phyloP scores from a whole-genome alignment of 2,113 vertebrate genomes.

The Columba livia region DNA sequence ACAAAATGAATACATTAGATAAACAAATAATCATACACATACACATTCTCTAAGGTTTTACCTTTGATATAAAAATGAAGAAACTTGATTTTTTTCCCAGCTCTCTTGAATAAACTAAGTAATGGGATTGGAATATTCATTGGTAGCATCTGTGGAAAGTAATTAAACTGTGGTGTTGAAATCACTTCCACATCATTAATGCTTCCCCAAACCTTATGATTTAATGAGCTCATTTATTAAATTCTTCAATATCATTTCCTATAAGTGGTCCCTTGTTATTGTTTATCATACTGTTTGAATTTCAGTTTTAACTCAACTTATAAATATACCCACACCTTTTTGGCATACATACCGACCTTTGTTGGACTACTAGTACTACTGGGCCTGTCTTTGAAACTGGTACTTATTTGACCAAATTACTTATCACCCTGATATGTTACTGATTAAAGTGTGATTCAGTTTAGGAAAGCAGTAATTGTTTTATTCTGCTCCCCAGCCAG shows the following conservation, averaged over 20 bases:
- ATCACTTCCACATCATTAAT: constrained; percentile 24
- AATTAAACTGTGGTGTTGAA: constrained; percentile 21
- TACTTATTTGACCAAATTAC: neutral
- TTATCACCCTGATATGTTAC: neutral
- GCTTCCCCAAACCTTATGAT: neutral
- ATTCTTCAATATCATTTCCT: neutral
- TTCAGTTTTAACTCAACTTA: neutral
- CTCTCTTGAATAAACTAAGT: neutral
- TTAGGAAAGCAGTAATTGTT: neutral
- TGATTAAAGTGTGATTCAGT: neutral
- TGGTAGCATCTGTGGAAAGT: constrained; percentile 18
- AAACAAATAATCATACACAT: neutral
- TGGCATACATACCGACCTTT: neutral
- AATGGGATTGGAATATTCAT: neutral
- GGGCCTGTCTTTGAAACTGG: neutral
- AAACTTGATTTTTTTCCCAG: neutral
- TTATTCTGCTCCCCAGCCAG: fast-evolving
- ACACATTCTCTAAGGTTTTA: neutral
- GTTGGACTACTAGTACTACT: neutral
- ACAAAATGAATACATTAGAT: neutral
- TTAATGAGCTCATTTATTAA: constrained; percentile 15
- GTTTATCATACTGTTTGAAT: neutral
- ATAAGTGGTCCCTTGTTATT: neutral
- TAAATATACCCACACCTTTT: neutral
- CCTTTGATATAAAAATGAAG: neutral